A percentile compares a stretch with the other conserved stretches of the same genome.
Evolutionary conservation across 2,888 invertebrate genomes (phyloP).

Genomic region (Molanna angustata): DNA sequence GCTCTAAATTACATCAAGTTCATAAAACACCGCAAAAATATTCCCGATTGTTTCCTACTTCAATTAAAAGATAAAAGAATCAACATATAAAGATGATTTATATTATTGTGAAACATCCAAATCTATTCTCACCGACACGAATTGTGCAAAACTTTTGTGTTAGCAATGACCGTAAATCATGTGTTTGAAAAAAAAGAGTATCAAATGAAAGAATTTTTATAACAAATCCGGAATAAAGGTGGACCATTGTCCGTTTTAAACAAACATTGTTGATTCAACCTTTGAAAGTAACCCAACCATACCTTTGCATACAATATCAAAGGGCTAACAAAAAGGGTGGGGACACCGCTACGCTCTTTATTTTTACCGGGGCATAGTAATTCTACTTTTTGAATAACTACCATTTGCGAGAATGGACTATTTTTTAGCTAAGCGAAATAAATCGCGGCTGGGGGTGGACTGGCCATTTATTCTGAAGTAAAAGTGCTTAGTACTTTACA

Average conservation of each 20-base stretch:
- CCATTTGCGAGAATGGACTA: too few relatives aligned
- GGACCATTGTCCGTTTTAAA: constrained; percentile 26
- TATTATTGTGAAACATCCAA: constrained; percentile 12
- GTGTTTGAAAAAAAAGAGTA: constrained; percentile 20
- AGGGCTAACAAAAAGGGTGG: too few relatives aligned
- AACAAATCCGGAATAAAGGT: constrained; percentile 20
- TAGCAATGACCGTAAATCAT: constrained; percentile 28
- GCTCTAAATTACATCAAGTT: neutral
- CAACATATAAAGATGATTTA: neutral
- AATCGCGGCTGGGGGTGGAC: neutral
- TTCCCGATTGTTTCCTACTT: neutral
- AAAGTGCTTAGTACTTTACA: constrained; percentile 12
- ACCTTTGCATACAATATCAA: too few relatives aligned
- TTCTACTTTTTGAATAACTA: too few relatives aligned
- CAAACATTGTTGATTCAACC: constrained; percentile 19
- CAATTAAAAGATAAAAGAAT: neutral
- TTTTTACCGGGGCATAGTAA: too few relatives aligned
- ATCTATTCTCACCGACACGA: constrained; percentile 12
- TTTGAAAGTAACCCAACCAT: too few relatives aligned
- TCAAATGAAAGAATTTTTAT: constrained; percentile 24
- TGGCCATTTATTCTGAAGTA: constrained; percentile 11
- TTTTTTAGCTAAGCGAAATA: neutral
- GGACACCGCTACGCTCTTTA: too few relatives aligned
- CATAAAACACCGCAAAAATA: neutral
- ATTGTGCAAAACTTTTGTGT: constrained; percentile 18